These are phyloP conservation scores for Calephelis nemesis DNA, from an alignment of 1,140 invertebrate species.

Conservation along the genomic window DNA sequence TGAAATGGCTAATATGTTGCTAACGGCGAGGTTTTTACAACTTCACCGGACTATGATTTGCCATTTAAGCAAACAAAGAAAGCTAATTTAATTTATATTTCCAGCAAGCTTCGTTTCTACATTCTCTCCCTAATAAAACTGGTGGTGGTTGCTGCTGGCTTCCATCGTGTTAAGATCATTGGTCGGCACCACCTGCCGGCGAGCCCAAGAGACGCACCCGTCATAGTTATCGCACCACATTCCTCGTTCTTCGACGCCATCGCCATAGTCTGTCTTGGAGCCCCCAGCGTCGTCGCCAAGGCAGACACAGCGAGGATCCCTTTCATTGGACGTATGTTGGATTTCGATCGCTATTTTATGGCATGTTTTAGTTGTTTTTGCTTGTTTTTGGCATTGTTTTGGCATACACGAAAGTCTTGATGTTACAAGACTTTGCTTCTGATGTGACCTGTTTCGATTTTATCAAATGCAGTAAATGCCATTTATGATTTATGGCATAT, in stretches of 20 bases:
- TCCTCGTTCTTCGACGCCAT: constrained; percentile 95
- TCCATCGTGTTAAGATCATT: constrained; percentile 79
- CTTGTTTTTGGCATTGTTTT: neutral
- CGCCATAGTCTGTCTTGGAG: constrained; percentile 87
- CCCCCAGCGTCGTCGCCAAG: constrained; percentile 93
- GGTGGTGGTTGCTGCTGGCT: constrained; percentile 89
- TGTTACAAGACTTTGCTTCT: too few species aligned
- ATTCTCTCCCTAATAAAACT: constrained; percentile 82
- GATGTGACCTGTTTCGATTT: too few species aligned
- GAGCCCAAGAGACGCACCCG: constrained; percentile 84
- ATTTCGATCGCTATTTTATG: constrained; percentile 24
- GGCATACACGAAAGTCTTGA: too few species aligned
- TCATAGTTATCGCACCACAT: constrained; percentile 93
- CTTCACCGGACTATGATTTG: too few species aligned
- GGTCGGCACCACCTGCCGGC: constrained; percentile 48
- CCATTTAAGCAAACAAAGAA: neutral
- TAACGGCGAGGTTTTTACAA: neutral
- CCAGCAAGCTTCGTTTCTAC: constrained; percentile 81
- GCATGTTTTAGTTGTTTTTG: constrained; percentile 24
- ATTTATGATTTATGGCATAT: too few species aligned
- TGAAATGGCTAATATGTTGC: too few species aligned
- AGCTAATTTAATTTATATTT: constrained; percentile 34
- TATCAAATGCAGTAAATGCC: too few species aligned
- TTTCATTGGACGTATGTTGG: constrained; percentile 91
- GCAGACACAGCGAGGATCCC: constrained; percentile 88